Percentiles rank a stretch among this genome's conserved stretches.
Evolutionary conservation across 2,797 vertebrate species (phyloP).

Genomic region (Ctenochaetus hawaiiensis): DNA sequence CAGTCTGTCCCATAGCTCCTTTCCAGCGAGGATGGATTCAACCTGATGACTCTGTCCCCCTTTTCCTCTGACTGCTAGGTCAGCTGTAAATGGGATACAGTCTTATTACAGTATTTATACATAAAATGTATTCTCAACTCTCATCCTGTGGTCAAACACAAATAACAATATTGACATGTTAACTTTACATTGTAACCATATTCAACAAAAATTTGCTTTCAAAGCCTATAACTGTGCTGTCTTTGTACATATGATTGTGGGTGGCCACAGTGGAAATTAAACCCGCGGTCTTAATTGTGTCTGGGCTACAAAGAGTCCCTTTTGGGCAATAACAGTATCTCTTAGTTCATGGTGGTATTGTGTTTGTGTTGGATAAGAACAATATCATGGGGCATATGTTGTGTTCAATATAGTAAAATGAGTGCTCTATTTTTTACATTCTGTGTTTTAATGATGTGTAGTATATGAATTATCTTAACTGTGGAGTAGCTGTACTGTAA

Average conservation of each 20-base stretch:
- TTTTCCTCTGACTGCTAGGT: constrained; percentile 11
- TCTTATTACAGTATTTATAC: constrained; percentile 35
- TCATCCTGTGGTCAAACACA: constrained; percentile 44
- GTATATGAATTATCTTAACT: constrained; percentile 41
- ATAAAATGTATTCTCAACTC: constrained; percentile 33
- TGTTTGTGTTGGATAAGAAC: constrained; percentile 57
- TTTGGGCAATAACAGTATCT: constrained; percentile 54
- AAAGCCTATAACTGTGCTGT: constrained; percentile 50
- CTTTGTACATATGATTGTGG: constrained; percentile 59
- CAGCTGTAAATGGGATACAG: constrained; percentile 20
- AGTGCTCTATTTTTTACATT: constrained; percentile 37
- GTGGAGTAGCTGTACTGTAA: constrained; percentile 46
- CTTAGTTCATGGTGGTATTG: constrained; percentile 50
- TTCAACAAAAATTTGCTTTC: constrained; percentile 43
- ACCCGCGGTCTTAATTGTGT: constrained; percentile 37
- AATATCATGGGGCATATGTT: constrained; percentile 44
- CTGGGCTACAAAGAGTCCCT: constrained; percentile 35
- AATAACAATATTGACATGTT: constrained; percentile 13
- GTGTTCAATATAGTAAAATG: constrained; percentile 51
- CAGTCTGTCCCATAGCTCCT: neutral
- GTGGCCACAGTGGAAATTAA: constrained; percentile 39
- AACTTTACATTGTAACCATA: constrained; percentile 29
- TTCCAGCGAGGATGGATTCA: constrained; percentile 15
- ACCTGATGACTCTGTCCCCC: constrained; percentile 15
- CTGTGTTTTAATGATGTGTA: constrained; percentile 57